These are phyloP conservation scores for Acropternis orthonyx DNA, from an alignment of 2,797 vertebrate genomes.

Conservation along the genomic window DNA sequence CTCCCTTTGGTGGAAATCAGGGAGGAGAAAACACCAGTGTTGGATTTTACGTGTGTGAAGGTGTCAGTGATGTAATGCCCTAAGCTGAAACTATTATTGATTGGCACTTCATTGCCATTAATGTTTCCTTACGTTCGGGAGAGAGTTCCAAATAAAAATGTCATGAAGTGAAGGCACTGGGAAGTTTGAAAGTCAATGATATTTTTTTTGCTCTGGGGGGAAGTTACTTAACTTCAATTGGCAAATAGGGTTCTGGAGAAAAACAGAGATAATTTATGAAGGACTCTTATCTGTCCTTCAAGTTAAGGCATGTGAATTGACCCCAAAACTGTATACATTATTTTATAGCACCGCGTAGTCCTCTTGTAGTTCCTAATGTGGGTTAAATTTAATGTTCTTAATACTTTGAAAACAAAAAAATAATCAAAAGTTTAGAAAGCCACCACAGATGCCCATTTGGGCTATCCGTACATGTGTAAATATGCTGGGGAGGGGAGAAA, in stretches of 20 bases:
- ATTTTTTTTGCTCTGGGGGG: background rate
- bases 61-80: background rate
- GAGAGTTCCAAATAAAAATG: background rate
- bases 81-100: background rate
- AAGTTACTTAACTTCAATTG: background rate
- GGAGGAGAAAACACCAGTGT: background rate
- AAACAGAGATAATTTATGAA: background rate
- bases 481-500: background rate
- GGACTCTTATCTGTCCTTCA: background rate
- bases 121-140: background rate
- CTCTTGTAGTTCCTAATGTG: background rate
- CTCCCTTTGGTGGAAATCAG: background rate
- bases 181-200: background rate
- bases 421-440: background rate
- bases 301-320: background rate
- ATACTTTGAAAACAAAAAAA: background rate
- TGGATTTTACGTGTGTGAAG: background rate
- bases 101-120: background rate
- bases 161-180: background rate
- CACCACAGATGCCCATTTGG: background rate
- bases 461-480: background rate
- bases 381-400: background rate
- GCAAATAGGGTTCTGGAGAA: background rate
- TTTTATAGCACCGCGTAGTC: background rate
- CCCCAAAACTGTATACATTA: background rate